Evolutionary conservation across 1,140 invertebrate species (phyloP).

Genomic region (Sesamia nonagrioides): DNA sequence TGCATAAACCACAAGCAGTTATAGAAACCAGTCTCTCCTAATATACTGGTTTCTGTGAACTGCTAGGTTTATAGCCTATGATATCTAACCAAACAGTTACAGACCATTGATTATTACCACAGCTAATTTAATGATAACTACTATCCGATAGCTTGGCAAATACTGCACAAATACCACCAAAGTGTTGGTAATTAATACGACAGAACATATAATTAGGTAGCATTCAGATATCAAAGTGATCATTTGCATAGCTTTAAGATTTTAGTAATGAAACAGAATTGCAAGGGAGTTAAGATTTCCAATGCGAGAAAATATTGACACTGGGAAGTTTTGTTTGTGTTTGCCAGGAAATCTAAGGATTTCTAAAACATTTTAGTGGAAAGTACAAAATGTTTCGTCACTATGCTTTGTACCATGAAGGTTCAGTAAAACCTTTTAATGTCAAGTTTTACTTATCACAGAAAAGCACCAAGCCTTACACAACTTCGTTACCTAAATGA

Average conservation of each 20-base stretch:
- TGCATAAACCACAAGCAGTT: conserved; percentile 8
- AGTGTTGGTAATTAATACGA: conserved; percentile 37
- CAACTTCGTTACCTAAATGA: not conserved
- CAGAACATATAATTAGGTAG: conserved; percentile 33
- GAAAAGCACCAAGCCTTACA: not conserved
- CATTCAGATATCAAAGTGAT: conserved; percentile 26
- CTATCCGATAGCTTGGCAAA: conserved; percentile 32
- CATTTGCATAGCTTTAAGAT: conserved; percentile 23
- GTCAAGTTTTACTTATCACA: not conserved
- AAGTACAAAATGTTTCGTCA: not conserved
- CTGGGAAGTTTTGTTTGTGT: not conserved
- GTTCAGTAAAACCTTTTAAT: not conserved
- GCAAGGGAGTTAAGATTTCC: not conserved
- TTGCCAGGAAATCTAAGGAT: not conserved
- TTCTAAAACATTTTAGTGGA: not conserved
- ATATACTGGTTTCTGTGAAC: too few relatives aligned
- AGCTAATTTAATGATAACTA: conserved; percentile 38
- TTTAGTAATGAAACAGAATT: conserved; percentile 30
- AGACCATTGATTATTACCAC: conserved; percentile 11
- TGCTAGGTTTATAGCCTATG: too few relatives aligned
- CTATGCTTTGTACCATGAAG: not conserved
- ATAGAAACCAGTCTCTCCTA: not conserved
- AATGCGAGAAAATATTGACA: not conserved
- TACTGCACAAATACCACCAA: conserved; percentile 37
- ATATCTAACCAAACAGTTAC: conserved; percentile 31